Evolutionary conservation across 2,888 invertebrate species (phyloP).

Genomic region (Oegoconia quadripuncta): DNA sequence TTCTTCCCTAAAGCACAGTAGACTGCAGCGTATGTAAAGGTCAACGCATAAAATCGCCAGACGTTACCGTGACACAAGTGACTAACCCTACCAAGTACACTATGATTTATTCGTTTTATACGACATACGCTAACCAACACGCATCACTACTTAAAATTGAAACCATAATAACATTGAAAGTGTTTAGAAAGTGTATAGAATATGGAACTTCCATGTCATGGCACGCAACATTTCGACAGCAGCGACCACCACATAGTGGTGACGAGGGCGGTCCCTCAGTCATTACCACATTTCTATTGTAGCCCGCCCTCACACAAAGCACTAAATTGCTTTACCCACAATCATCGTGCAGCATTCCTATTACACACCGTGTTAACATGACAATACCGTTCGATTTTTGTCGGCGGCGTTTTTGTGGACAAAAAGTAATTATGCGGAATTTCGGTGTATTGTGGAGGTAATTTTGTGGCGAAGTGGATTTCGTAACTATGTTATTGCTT

Average conservation of each 20-base stretch:
- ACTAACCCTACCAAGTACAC: no score
- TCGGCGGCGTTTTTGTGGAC: slow-evolving; percentile 14
- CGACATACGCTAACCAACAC: no score
- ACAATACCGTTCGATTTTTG: slow-evolving; percentile 24
- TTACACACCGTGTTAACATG: slow-evolving; percentile 22
- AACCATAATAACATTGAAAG: slow-evolving; percentile 1
- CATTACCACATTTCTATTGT: slow-evolving; percentile 33
- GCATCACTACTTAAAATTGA: no score
- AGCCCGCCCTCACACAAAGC: slow-evolving; percentile 30
- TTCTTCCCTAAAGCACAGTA: no score
- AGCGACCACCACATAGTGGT: slow-evolving; percentile 5
- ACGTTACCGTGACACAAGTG: no score
- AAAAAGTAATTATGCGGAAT: slow-evolving; percentile 33
- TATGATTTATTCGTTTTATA: no score
- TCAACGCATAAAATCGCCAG: no score
- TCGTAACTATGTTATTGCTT: slow-evolving; percentile 20
- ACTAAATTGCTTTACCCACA: slow-evolving; percentile 26
- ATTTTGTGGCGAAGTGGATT: slow-evolving; percentile 31
- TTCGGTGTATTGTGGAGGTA: slow-evolving; percentile 28
- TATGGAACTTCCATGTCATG: slow-evolving; percentile 12
- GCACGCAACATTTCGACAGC: slow-evolving; percentile 10
- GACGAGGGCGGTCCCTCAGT: no score
- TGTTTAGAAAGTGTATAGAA: slow-evolving; percentile 13
- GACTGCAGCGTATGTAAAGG: no score
- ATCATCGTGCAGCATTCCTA: slow-evolving; percentile 17